Evolutionary conservation across 2,113 vertebrate species (phyloP).

Genomic region (Dolichotis patagonum): DNA sequence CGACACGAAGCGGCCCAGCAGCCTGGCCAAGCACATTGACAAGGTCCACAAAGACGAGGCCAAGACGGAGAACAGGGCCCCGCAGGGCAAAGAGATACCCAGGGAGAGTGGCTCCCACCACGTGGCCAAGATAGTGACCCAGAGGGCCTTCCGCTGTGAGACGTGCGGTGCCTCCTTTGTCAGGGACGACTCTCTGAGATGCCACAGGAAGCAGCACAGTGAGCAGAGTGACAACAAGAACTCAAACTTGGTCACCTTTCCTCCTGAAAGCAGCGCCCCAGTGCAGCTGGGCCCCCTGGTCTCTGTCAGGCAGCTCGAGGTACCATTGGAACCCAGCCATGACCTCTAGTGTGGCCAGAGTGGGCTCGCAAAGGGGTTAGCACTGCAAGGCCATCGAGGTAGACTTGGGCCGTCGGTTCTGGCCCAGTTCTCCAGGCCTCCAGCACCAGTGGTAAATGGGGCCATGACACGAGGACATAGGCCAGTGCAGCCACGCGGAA

Average conservation of each 20-base stretch:
- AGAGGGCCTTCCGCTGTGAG: conserved; percentile 93
- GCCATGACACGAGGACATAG: conserved; percentile 86
- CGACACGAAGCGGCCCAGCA: conserved; percentile 97
- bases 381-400: conserved; percentile 36
- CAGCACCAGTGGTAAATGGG: conserved; percentile 86
- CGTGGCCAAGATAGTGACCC: conserved; percentile 91
- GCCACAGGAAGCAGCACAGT: conserved; percentile 95
- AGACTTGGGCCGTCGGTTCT: conserved; percentile 86
- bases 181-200: conserved; percentile 95
- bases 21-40: conserved; percentile 94
- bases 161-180: conserved; percentile 94
- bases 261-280: conserved; percentile 80
- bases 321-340: conserved; percentile 79
- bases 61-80: conserved; percentile 77
- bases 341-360: conserved; percentile 82
- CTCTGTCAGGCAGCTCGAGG: conserved; percentile 80
- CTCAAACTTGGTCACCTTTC: conserved; percentile 85
- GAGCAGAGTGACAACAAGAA: conserved; percentile 81
- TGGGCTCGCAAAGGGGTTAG: conserved; percentile 76
- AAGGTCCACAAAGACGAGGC: conserved; percentile 91
- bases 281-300: conserved; percentile 65
- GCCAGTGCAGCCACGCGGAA: conserved; percentile 70
- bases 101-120: conserved; percentile 85
- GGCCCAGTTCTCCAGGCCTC: conserved; percentile 88
- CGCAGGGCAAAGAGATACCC: conserved; percentile 79